phyloP scores from a whole-genome alignment of 1,140 invertebrate species.

The Brachionus manjavacas region DNA sequence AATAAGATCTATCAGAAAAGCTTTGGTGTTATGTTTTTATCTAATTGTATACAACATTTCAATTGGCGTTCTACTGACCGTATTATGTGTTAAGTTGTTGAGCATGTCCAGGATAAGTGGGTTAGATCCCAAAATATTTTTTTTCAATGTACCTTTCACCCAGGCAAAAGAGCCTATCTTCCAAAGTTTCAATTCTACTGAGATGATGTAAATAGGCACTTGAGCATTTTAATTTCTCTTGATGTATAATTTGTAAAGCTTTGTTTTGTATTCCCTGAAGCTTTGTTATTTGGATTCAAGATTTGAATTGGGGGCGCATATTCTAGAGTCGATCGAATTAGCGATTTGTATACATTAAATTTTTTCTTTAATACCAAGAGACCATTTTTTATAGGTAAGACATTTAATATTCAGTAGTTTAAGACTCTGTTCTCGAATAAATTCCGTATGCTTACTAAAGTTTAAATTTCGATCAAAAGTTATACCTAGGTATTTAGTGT shows the following conservation, averaged over 20 bases:
- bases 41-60: neutral
- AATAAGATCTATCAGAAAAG: neutral
- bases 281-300: too few relatives aligned
- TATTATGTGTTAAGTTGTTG: neutral
- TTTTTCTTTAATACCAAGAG: neutral
- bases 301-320: neutral
- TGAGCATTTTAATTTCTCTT: neutral
- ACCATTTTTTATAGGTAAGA: neutral
- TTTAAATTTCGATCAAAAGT: neutral
- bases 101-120: neutral
- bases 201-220: neutral
- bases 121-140: neutral
- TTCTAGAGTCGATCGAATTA: neutral
- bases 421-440: neutral
- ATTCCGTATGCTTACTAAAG: neutral
- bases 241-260: neutral
- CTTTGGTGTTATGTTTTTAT: neutral
- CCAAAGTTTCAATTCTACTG: neutral
- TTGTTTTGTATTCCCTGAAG: conserved; percentile 1
- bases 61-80: neutral
- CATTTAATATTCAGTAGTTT: neutral
- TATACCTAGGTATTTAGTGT: neutral
- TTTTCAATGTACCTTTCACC: too few relatives aligned
- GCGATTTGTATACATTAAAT: neutral
- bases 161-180: neutral